Evolutionary conservation across 2,113 vertebrate species (phyloP), one percentile per base, ranked within the genome.

Genomic region (Myodes glareolus): DNA sequence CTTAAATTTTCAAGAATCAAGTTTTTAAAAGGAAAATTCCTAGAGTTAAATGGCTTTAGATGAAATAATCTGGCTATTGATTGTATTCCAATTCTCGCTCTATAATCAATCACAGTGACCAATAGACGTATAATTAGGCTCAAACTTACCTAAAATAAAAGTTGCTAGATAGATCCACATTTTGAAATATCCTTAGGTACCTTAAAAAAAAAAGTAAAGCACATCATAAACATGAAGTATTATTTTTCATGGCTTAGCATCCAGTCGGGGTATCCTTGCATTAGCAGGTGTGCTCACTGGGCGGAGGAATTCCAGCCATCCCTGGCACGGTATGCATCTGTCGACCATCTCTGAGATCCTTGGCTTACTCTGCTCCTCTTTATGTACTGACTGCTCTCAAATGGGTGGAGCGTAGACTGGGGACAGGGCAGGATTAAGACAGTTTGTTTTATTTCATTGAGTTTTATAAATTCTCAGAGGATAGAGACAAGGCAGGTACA

Each of bases 81-180:
- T 58, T 94, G 25, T 88, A 23, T 58, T 87, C 87, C 90, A 31
- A 95, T 89, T 91, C 55, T 94, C 36, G 47, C 87, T 96, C 94
- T 90, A 58, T 13, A 42, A 16, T 89, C 97, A 70, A 67, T 78
- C 65, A 94, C 94, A 76, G n/a, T 88, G 33, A 92, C n/a, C 25
- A 10, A 72, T 0, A 82, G 27, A 42, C 84, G 45, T 16, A 89
- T 94, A 96, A 88, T 14, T 33, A 89, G 92, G 36, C 33, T 81
- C 72, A 96, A 92, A 96, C 98, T 80, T 98, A 99, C 99, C 99
- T 99, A 97, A 99, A 99, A 97, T 99, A 99, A 98, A 99, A 99
- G 98, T 99, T 99, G 98, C 99, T 99, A 80, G 99, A 99, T 25
- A 99, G 99, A 94, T 99, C 99, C 91, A 99, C 99, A 94, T 99